phyloP scores from a whole-genome alignment of 2,797 vertebrate genomes.

The Sternotherus odoratus region DNA sequence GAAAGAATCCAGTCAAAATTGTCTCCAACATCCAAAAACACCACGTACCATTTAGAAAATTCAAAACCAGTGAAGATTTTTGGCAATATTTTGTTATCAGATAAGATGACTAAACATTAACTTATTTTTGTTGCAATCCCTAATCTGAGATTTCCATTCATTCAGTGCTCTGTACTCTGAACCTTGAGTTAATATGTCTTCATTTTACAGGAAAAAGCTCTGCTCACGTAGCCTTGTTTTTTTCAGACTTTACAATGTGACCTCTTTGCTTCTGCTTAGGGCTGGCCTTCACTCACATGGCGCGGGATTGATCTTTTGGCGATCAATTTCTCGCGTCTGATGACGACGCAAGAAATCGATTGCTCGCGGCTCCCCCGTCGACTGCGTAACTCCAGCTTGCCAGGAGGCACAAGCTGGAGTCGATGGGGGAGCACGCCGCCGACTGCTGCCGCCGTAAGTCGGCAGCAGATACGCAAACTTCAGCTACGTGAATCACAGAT shows the following conservation, averaged over 20 bases:
- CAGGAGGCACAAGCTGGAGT: no score
- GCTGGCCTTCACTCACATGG: no score
- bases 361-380: no score
- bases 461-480: no score
- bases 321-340: no score
- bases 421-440: no score
- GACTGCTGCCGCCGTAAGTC: no score
- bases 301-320: no score
- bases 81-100: slow-evolving; percentile 64
- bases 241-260: slow-evolving; percentile 38
- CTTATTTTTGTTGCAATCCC: slow-evolving; percentile 28
- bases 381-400: no score
- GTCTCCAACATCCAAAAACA: background rate
- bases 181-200: slow-evolving; percentile 60
- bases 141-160: slow-evolving; percentile 67
- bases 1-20: background rate
- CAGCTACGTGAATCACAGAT: no score
- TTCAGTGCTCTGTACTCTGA: slow-evolving; percentile 51
- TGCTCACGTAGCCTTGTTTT: slow-evolving; percentile 14
- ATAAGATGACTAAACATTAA: slow-evolving; percentile 69
- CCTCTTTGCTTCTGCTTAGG: slow-evolving; percentile 33
- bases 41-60: slow-evolving; percentile 43
- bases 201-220: slow-evolving; percentile 60
- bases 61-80: slow-evolving; percentile 50
- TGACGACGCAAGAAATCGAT: no score